Conservation (phyloP, 2,888 invertebrate genomes). For the Polydesmus complanatus region DNA sequence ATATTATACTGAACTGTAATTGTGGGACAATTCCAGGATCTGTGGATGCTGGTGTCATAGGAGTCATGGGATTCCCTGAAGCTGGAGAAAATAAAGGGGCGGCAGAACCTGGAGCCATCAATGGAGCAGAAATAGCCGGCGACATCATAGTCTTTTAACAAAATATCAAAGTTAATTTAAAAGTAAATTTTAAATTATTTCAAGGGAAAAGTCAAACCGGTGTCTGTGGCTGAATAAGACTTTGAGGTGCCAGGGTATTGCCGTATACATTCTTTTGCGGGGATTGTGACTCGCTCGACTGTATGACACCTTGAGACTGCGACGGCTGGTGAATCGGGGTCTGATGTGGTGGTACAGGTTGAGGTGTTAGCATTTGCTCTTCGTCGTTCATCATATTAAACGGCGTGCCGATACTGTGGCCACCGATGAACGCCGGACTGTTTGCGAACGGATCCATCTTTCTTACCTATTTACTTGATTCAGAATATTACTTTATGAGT, state of each 20-base stretch:
- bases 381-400: conserved; percentile 81
- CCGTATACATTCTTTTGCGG: conserved; percentile 25
- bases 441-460: conserved; percentile 27
- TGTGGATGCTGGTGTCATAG: conserved; percentile 69
- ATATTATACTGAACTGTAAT: conserved; percentile 50
- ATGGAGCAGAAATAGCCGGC: conserved; percentile 36
- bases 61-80: conserved; percentile 34
- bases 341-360: conserved; percentile 41
- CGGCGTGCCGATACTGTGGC: conserved; percentile 80
- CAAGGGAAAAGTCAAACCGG: conserved; percentile 44
- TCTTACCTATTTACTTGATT: too few species aligned
- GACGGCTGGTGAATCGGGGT: conserved; percentile 28
- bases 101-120: conserved; percentile 41
- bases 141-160: conserved; percentile 71
- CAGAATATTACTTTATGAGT: too few species aligned
- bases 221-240: conserved; percentile 78
- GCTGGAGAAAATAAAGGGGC: conserved; percentile 15
- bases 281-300: conserved; percentile 32
- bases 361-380: conserved; percentile 42
- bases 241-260: conserved; percentile 34
- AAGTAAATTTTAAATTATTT: not conserved
- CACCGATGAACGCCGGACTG: conserved; percentile 65
- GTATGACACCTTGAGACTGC: conserved; percentile 10
- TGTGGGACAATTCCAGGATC: conserved; percentile 90
- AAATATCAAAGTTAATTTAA: conserved; percentile 3